Evolutionary conservation across 2,888 invertebrate genomes (phyloP), one percentile per base, ranked within the genome.

Genomic region (Siphlonurus alternatus): DNA sequence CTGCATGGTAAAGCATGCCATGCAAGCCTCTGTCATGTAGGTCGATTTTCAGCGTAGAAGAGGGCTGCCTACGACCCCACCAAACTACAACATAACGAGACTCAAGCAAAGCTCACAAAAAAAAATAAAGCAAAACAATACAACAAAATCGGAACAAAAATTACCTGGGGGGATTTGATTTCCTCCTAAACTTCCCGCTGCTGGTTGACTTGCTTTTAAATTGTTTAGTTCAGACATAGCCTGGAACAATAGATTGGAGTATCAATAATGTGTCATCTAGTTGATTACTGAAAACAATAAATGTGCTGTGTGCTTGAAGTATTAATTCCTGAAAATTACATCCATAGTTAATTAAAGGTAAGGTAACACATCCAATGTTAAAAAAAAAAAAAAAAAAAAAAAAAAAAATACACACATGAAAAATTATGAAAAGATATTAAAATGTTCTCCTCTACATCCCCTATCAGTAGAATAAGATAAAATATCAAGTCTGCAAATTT

Each of bases 1-100:
- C 64, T 20, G 62, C 56, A 53, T 64, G 66, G 65, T 25, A 64
- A 38, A 61, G 25, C 64, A 67, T 67, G 56, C 67, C 67, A 53
- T 56, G 54, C 65, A 67, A 54, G 23, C 66, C 67, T 54, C 63
- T 61, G 54, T 63, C 54, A 25, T 38, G 63, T 51, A 65, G 64
- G 23, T 64, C 56, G 61, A 67, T 64, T 53, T 61, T 25, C 56
- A 54, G 59, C 22, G 54, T 25, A 56, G 25, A 56, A 54, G 54
- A n/a, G 15, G 5, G 5, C 38, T 38, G 38, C 38, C 15, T 38
- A 38, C 7, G 38, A 5, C 38, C 5, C 7, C 38, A 15, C 38
- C 5, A 5, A 38, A 10, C 38, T 38, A 38, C 38, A 38, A 38
- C 38, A 38, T 38, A 10, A 38, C 38, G 15, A 38, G 5, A 38